Base-by-base conservation (phyloP, 2,888 invertebrate genomes). In the Mesorhabditis sp. region DNA sequence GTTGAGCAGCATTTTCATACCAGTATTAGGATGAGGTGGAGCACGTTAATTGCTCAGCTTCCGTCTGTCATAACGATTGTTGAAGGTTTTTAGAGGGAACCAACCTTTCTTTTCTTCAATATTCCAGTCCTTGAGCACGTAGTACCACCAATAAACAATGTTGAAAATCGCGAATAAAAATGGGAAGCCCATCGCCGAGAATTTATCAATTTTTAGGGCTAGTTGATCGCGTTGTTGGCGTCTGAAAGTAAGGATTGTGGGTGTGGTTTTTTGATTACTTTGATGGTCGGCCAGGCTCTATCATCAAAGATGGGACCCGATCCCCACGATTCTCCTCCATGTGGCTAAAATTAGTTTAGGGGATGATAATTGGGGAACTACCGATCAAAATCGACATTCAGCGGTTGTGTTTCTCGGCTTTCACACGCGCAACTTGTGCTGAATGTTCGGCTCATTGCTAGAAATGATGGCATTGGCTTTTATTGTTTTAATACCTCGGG, bases 121-220 rank as follows among this genome's bases (percentile, higher is more conserved):
- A 50, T 50, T n/a, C 58, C 58, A 50, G n/a, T 50, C n/a, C 58
- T n/a, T 50, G 58, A 50, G 58, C 58, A 81, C 72, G 67, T 89
- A 76, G 85, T 88, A 67, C 71, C 86, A 66, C 85, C 83, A 73
- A 87, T 88, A 86, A 87, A 87, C 78, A 80, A 87, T 70, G 76
- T 89, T 73, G 87, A 88, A 83, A 82, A 87, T 70, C 80, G 87
- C 77, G 66, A 87, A 72, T 72, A 83, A 72, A 71, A 80, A 73
- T 15, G 85, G 72, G 80, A 86, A 80, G 74, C 79, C 58, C 74
- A 82, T 65, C 69, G 80, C 71, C n/a, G 83, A 70, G 70, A 83
- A 66, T 66, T 76, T 79, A 74, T 85, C 85, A 71, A 85, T 85
- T 66, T 74, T 72, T 66, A 80, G 74, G 42, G 84, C 84, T 45